A percentile compares a stretch with the other conserved stretches of the same genome.
These are phyloP conservation scores for Caenorhabditis remanei DNA, from an alignment of 1,140 invertebrate species.

Conservation along the genomic window DNA sequence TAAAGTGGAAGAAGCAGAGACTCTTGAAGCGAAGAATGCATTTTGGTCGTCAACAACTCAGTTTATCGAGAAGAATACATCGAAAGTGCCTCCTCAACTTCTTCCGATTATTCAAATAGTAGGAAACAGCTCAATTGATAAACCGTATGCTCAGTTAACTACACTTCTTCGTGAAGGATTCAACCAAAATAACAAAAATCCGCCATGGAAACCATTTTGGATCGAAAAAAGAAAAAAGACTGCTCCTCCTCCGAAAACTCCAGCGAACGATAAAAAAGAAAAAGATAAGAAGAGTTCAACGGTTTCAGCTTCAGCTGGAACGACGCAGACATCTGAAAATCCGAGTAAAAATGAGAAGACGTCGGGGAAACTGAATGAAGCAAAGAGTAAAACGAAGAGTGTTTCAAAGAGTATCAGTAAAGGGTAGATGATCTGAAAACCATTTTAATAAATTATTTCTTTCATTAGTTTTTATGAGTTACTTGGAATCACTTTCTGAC, in stretches of 20 bases:
- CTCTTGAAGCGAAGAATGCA: not conserved
- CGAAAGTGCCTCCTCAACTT: slow-evolving; percentile 1
- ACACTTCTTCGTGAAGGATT: slow-evolving; percentile 28
- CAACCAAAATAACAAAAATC: not conserved
- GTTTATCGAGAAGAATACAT: not conserved
- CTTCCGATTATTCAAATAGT: slow-evolving; percentile 13
- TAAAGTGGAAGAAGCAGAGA: not conserved
- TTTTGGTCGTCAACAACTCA: not conserved
- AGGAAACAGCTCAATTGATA: not conserved
- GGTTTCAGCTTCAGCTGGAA: too few species aligned
- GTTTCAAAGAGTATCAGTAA: too few species aligned
- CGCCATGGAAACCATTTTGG: slow-evolving; percentile 29
- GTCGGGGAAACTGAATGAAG: too few species aligned
- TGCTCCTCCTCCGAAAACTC: not conserved
- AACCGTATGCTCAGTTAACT: not conserved
- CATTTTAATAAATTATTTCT: too few species aligned
- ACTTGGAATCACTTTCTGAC: too few species aligned
- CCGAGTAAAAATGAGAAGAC: too few species aligned
- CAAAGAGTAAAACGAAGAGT: too few species aligned
- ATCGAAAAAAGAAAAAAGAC: not conserved
- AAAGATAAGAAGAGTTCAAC: too few species aligned
- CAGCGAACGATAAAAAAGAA: too few species aligned
- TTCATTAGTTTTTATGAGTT: too few species aligned
- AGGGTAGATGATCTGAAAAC: too few species aligned
- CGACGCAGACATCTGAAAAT: too few species aligned